A percentile compares a stretch with the other conserved stretches of the same genome.
Conservation (phyloP, 2,797 vertebrate genomes). For the Chloroceryle amazona region DNA sequence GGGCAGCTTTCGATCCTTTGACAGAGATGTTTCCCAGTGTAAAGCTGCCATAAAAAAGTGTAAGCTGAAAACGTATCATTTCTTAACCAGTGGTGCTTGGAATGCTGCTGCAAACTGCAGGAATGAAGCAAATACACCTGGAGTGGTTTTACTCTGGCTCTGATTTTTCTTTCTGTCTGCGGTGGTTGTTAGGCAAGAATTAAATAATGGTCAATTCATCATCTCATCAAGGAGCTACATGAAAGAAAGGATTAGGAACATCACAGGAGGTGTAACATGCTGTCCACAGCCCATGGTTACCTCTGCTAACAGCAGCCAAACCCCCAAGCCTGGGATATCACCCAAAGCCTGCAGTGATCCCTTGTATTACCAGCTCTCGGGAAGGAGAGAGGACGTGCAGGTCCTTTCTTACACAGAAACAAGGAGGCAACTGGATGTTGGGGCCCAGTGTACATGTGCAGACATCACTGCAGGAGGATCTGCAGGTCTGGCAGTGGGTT, state of each 20-base stretch:
- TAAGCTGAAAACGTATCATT: neutral
- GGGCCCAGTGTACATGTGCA: accelerated
- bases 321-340: accelerated
- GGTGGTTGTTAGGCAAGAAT: neutral
- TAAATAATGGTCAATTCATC: neutral
- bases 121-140: neutral
- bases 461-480: neutral
- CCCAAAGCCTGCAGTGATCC: neutral
- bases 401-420: neutral
- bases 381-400: neutral
- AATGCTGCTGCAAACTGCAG: neutral
- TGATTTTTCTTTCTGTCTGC: neutral
- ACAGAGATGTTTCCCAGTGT: constrained; percentile 23
- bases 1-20: neutral
- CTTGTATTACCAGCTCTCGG: neutral
- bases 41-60: neutral
- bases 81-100: neutral
- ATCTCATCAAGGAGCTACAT: neutral
- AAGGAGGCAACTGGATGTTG: neutral
- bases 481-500: neutral
- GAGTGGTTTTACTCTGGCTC: neutral
- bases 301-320: neutral
- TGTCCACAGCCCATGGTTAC: accelerated
- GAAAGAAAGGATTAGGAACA: neutral
- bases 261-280: neutral